Conservation (phyloP, 2,113 vertebrate species). For the Phylloscopus trochilus region DNA sequence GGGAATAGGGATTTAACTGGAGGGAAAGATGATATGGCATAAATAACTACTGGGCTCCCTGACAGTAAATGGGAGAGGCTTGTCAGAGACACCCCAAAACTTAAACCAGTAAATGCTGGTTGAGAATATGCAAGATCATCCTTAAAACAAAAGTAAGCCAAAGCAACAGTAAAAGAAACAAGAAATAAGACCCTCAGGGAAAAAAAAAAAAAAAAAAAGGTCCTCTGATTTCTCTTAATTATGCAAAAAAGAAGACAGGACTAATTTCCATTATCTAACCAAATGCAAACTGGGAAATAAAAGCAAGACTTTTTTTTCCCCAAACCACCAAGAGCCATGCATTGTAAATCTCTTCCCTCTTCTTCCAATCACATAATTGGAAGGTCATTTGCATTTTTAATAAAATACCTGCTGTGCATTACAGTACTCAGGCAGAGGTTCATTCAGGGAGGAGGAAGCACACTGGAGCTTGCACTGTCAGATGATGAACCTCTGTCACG, state of each 20-base stretch:
- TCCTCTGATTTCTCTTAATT: neutral
- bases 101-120: neutral
- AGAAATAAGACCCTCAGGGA: neutral
- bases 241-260: neutral
- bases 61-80: neutral
- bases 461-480: neutral
- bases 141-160: neutral
- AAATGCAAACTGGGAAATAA: neutral
- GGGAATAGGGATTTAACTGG: neutral
- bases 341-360: neutral
- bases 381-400: constrained; percentile 15
- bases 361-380: neutral
- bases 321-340: neutral
- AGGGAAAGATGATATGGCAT: neutral
- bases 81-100: neutral
- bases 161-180: neutral
- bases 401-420: constrained; percentile 8
- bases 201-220: neutral
- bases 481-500: neutral
- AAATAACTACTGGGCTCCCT: neutral
- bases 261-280: neutral
- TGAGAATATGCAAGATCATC: neutral
- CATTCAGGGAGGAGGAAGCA: neutral
- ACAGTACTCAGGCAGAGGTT: neutral
- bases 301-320: neutral